Base-by-base conservation (phyloP, 2,888 invertebrate genomes). In the Drosophila kanekoi region DNA sequence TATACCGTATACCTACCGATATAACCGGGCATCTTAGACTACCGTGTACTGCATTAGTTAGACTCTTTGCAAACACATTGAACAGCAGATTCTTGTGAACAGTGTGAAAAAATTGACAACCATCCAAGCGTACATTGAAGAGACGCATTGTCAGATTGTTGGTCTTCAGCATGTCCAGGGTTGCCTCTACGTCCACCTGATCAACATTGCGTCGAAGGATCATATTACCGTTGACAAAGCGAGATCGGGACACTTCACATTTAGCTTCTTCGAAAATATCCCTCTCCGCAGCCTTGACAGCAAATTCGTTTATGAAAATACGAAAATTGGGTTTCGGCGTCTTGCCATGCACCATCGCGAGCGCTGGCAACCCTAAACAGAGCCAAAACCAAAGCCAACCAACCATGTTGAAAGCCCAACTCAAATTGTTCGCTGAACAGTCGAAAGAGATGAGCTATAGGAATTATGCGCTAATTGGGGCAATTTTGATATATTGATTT, bases 1-100 rank as follows among this genome's bases (percentile, higher is more conserved):
- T 10, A 4, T 33, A n/a, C n/a, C n/a, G n/a, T n/a, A 16, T 16
- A 52, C 70, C 60, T 44, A 78, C 78, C 66, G 47, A 20, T 38
- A 13, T 58, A 1, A 73, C 2, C 1, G 81, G 81, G n/a, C 73
- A 78, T 3, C 20, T 5, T 0, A 47, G 1, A 8, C 35, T 58
- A 0, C 40, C 35, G n/a, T 71, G 37, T 11, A 56, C 11, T 6
- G 38, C 48, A 8, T 28, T 45, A 1, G 8, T 35, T 0, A 73
- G 40, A 28, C 48, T 63, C 1, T 54, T 74, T 0, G 49, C 20
- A 11, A 61, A 49, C 10, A 53, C n/a, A 9, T 41, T 16, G 2
- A 64, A 47, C 9, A 80, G 16, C 0, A 32, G 51, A 60, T 66
- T 70, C 0, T 52, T 58, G 9, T 78, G 73, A 0, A 13, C 4